A percentile compares a stretch with the other conserved stretches of the same genome.
phyloP scores from a whole-genome alignment of 2,113 vertebrate genomes.

The Dicaeum eximium region DNA sequence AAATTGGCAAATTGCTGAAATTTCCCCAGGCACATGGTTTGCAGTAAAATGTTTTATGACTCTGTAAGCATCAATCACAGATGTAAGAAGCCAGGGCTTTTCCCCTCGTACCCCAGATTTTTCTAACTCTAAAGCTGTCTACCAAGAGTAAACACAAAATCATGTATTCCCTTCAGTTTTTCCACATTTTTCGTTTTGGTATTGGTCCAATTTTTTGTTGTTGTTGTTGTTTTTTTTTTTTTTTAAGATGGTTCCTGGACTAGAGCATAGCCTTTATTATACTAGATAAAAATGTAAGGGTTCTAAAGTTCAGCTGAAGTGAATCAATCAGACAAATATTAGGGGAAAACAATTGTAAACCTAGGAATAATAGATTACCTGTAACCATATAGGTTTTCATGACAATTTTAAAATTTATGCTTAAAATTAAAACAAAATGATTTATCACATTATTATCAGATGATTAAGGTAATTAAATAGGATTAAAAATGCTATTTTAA shows the following conservation, averaged over 20 bases:
- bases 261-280: not conserved
- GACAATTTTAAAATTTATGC: not conserved
- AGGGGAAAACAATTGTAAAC: not conserved
- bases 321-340: not conserved
- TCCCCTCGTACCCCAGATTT: not conserved
- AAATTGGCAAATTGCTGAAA: slow-evolving; percentile 23
- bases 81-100: not conserved
- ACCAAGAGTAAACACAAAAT: not conserved
- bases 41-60: not conserved
- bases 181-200: not conserved
- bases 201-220: not conserved
- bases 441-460: not conserved
- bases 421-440: not conserved
- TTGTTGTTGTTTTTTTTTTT: not conserved
- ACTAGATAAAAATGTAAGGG: not conserved
- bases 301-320: not conserved
- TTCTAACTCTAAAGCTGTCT: slow-evolving; percentile 46
- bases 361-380: not conserved
- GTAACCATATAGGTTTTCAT: not conserved
- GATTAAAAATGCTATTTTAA: not conserved
- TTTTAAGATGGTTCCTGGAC: not conserved
- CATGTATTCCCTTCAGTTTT: not conserved
- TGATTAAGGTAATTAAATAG: not conserved
- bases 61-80: slow-evolving; percentile 38
- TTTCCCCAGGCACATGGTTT: slow-evolving; percentile 16